Evolutionary conservation across 1,140 invertebrate genomes (phyloP).

Genomic region (Daktulosphaira vitifoliae): DNA sequence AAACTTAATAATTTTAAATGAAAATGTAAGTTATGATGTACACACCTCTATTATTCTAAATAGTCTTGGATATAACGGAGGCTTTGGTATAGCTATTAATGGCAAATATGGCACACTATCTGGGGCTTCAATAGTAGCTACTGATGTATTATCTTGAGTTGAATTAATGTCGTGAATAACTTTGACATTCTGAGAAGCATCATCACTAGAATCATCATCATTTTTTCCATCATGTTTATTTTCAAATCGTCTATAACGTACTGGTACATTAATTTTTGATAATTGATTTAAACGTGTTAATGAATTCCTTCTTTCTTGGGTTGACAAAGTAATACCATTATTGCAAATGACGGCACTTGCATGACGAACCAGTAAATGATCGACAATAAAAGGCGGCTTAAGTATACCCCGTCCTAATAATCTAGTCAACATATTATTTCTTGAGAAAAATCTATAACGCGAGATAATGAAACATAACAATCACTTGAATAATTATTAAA

Average conservation of each 20-base stretch:
- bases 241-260: constrained; percentile 14
- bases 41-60: constrained; percentile 21
- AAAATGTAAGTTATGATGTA: constrained; percentile 72
- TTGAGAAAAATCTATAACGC: no score
- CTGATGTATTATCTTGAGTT: constrained; percentile 1
- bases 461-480: no score
- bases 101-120: constrained; percentile 6
- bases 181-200: constrained; percentile 7
- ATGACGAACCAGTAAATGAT: neutral
- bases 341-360: neutral
- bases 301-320: no score
- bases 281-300: no score
- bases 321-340: neutral
- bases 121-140: constrained; percentile 12
- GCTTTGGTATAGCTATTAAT: constrained; percentile 4
- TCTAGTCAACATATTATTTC: neutral
- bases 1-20: constrained; percentile 84
- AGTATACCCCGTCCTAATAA: neutral
- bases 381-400: neutral
- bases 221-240: constrained; percentile 13
- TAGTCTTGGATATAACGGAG: constrained; percentile 4
- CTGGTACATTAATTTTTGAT: neutral
- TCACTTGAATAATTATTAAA: no score
- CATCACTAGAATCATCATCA: neutral
- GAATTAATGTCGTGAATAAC: neutral